These are phyloP conservation scores for Anoura caudifer DNA, from an alignment of 2,113 vertebrate genomes.

Conservation along the genomic window DNA sequence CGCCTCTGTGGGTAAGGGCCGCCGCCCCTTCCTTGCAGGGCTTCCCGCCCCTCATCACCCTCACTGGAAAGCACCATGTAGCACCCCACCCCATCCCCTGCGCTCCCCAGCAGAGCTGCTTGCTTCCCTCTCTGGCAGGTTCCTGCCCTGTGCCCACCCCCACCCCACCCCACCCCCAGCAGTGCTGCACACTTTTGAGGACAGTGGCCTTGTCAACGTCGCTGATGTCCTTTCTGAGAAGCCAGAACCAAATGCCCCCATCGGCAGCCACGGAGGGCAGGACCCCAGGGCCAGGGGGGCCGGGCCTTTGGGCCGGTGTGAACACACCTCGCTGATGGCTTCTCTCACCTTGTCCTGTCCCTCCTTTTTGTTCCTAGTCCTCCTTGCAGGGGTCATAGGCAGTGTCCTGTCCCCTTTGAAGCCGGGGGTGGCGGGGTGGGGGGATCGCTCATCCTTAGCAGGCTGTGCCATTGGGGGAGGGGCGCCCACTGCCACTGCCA, in stretches of 20 bases:
- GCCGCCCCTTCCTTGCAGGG: neutral
- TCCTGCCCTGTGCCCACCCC: no score
- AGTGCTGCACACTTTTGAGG: neutral
- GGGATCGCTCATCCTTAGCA: neutral
- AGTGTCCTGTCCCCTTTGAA: neutral
- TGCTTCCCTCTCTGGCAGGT: neutral
- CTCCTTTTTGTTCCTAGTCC: neutral
- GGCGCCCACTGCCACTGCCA: rapidly evolving
- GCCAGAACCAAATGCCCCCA: neutral
- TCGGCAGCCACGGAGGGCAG: rapidly evolving
- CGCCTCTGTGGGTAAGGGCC: neutral
- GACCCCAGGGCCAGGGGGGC: rapidly evolving
- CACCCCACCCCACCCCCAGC: no score
- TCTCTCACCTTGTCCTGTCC: neutral
- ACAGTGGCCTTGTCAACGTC: neutral
- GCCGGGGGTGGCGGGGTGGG: rapidly evolving
- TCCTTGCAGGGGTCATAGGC: neutral
- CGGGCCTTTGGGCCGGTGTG: rapidly evolving
- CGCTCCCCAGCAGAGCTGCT: neutral
- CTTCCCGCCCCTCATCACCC: neutral
- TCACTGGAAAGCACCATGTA: neutral
- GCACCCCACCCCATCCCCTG: neutral
- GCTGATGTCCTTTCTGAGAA: neutral
- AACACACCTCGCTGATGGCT: neutral
- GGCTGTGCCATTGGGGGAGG: neutral